Evolutionary conservation across 2,888 invertebrate species (phyloP).

Genomic region (Phengaris alcon): DNA sequence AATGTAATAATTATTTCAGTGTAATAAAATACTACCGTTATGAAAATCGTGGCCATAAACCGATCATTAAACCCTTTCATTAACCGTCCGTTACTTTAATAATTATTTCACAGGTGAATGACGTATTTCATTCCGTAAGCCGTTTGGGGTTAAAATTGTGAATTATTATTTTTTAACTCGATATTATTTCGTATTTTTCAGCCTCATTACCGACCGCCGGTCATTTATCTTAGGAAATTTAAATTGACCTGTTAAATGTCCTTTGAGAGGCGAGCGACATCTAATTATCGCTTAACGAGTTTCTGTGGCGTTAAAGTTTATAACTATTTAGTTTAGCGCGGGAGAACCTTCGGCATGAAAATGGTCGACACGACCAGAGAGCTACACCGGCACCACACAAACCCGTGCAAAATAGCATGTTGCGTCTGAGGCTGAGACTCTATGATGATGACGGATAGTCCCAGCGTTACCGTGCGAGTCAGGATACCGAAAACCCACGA

Average conservation of each 20-base stretch:
- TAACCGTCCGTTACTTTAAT: slow-evolving; percentile 19
- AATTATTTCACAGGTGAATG: slow-evolving; percentile 18
- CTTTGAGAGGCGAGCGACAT: slow-evolving; percentile 7
- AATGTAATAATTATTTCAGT: not conserved
- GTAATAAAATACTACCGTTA: not conserved
- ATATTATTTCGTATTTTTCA: slow-evolving; percentile 15
- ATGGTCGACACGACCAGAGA: not conserved
- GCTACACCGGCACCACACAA: not conserved
- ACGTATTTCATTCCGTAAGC: not conserved
- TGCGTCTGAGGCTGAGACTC: no score
- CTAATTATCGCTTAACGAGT: slow-evolving; percentile 8
- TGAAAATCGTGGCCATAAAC: not conserved
- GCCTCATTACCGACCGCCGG: slow-evolving; percentile 9
- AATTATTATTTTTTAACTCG: not conserved
- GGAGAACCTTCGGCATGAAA: not conserved
- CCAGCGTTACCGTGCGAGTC: no score
- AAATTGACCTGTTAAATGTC: not conserved
- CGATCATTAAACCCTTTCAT: slow-evolving; percentile 24
- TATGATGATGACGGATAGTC: no score
- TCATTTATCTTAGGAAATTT: not conserved
- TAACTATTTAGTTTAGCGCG: not conserved
- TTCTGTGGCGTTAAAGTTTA: slow-evolving; percentile 11
- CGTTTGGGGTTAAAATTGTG: slow-evolving; percentile 5
- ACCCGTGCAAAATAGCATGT: not conserved
- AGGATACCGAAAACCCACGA: no score